These are phyloP conservation scores for Eudasyphora cyanicolor DNA, from an alignment of 2,888 invertebrate species.

Conservation along the genomic window DNA sequence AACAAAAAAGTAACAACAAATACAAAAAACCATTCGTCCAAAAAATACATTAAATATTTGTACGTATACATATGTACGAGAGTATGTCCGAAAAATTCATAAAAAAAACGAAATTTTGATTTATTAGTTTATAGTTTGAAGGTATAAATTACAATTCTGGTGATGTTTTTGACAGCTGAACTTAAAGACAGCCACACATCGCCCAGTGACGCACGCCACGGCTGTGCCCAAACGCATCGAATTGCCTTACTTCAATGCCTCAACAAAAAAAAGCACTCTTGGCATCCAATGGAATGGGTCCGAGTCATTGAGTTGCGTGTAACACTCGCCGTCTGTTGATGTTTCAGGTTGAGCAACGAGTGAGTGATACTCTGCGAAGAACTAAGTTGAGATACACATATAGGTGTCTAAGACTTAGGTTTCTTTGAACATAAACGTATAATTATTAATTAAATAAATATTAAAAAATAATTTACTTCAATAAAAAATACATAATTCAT, in stretches of 20 bases:
- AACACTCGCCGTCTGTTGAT: too few species aligned
- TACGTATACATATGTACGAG: neutral
- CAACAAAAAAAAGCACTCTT: neutral
- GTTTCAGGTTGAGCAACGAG: too few species aligned
- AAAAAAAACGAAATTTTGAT: constrained; percentile 39
- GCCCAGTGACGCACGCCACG: neutral
- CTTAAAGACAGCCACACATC: constrained; percentile 17
- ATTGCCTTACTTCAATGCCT: neutral
- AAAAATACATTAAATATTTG: neutral
- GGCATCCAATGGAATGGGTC: neutral
- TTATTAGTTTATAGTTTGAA: constrained; percentile 47
- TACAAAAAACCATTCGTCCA: neutral
- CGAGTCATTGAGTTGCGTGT: neutral
- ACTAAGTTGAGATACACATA: neutral
- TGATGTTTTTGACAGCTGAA: constrained; percentile 45
- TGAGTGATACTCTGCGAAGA: neutral
- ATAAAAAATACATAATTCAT: constrained; percentile 1
- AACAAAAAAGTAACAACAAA: neutral
- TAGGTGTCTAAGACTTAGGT: neutral
- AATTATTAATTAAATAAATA: constrained; percentile 30
- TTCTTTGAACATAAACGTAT: neutral
- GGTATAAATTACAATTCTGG: constrained; percentile 44
- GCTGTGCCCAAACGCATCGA: constrained; percentile 4
- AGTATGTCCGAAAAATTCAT: neutral
- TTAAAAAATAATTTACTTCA: constrained; percentile 5